A percentile compares a stretch with the other conserved stretches of the same genome.
phyloP scores from a whole-genome alignment of 2,888 invertebrate genomes.

The Ferdinandea cuprea region DNA sequence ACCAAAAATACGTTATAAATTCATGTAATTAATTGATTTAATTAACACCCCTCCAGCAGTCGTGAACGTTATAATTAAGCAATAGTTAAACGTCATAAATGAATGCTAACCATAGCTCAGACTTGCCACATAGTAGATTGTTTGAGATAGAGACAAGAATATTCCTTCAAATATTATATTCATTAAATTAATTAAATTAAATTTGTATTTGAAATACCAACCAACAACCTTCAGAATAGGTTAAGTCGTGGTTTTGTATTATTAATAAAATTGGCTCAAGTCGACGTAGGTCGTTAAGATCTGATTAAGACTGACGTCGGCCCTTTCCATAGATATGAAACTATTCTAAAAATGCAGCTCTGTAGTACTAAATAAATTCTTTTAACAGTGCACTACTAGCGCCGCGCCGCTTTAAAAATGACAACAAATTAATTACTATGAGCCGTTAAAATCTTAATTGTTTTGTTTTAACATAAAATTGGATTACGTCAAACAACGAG shows the following conservation, averaged over 20 bases:
- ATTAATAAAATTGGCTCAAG: constrained; percentile 12
- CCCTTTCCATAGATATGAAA: background rate
- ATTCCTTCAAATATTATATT: background rate
- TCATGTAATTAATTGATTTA: constrained; percentile 15
- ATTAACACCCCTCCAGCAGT: constrained; percentile 15
- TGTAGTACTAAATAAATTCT: constrained; percentile 14
- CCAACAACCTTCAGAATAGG: background rate
- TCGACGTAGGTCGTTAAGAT: background rate
- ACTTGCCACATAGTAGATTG: constrained; percentile 16
- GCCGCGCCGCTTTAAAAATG: too few species aligned
- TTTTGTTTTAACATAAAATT: background rate
- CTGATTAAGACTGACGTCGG: background rate
- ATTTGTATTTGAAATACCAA: constrained; percentile 6
- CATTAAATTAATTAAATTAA: constrained; percentile 18
- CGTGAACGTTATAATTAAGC: constrained; percentile 16
- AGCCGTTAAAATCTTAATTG: too few species aligned
- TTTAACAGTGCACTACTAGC: background rate
- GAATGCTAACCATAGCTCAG: constrained; percentile 27
- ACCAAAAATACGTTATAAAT: constrained; percentile 7
- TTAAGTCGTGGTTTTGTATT: constrained; percentile 21
- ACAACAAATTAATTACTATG: too few species aligned
- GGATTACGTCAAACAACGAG: background rate
- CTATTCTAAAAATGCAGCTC: background rate
- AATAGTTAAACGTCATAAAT: constrained; percentile 23
- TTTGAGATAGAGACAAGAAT: background rate